Percentiles rank a stretch among this genome's conserved stretches.
Evolutionary conservation across 1,140 invertebrate genomes (phyloP).

Genomic region (Brachionus rotundiformis): DNA sequence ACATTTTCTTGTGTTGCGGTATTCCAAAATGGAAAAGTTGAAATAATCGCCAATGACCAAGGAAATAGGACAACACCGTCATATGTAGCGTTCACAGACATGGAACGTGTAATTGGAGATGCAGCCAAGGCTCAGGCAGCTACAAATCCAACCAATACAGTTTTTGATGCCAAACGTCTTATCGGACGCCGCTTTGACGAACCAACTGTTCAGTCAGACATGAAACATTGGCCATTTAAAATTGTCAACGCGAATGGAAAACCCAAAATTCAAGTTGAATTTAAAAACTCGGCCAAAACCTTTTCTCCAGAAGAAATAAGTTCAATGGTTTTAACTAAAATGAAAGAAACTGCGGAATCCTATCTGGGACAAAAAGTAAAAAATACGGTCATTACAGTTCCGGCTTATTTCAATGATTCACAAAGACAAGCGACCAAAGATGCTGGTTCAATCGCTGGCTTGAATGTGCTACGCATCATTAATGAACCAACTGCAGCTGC

Average conservation of each 20-base stretch:
- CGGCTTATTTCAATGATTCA: constrained; percentile 67
- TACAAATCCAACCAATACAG: constrained; percentile 80
- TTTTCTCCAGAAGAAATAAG: constrained; percentile 87
- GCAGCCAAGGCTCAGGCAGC: constrained; percentile 88
- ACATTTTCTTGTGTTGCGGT: constrained; percentile 64
- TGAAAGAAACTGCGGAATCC: constrained; percentile 94
- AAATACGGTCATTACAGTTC: constrained; percentile 54
- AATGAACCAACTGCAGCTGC: constrained; percentile 66
- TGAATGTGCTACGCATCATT: constrained; percentile 67
- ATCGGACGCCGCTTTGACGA: constrained; percentile 92
- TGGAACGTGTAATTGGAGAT: constrained; percentile 92
- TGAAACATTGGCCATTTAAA: constrained; percentile 85
- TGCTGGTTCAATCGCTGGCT: constrained; percentile 66
- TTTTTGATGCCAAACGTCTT: constrained; percentile 72
- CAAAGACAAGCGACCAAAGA: constrained; percentile 67
- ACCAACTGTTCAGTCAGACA: constrained; percentile 80
- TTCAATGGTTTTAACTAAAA: constrained; percentile 78
- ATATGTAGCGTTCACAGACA: constrained; percentile 95
- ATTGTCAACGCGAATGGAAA: constrained; percentile 56
- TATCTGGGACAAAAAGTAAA: constrained; percentile 87
- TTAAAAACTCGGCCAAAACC: constrained; percentile 83
- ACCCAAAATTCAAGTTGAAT: constrained; percentile 76
- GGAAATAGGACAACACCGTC: constrained; percentile 94
- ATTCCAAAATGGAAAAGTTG: constrained; percentile 79
- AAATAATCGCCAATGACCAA: constrained; percentile 96